A percentile compares a stretch with the other conserved stretches of the same genome.
phyloP scores from a whole-genome alignment of 2,888 invertebrate genomes.

The Tetragnatha montana region DNA sequence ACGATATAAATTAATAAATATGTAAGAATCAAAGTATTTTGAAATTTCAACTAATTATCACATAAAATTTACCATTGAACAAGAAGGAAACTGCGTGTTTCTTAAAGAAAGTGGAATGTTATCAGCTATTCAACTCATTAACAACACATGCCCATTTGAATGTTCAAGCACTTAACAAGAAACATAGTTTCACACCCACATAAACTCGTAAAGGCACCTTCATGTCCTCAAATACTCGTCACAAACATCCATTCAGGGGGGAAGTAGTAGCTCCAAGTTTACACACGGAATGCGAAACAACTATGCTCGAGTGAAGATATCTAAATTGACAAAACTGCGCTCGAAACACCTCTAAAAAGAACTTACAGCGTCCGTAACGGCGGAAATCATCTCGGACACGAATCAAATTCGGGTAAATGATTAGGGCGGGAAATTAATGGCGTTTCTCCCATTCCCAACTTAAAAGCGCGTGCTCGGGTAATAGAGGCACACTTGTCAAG shows the following conservation, averaged over 20 bases:
- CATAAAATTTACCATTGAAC: too few species aligned
- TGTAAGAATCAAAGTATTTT: too few species aligned
- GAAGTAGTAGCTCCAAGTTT: neutral
- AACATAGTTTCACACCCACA: neutral
- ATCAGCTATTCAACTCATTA: too few species aligned
- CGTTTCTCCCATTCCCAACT: neutral
- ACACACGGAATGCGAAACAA: neutral
- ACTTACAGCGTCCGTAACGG: neutral
- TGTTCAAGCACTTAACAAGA: neutral
- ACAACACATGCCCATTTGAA: too few species aligned
- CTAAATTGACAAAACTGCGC: neutral
- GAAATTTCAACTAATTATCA: too few species aligned
- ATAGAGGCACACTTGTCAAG: neutral
- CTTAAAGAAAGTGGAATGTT: too few species aligned
- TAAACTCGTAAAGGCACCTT: neutral
- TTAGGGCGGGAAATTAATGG: slow-evolving; percentile 33
- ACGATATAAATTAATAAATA: too few species aligned
- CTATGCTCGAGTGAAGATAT: neutral
- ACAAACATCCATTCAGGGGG: neutral
- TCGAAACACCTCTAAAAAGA: neutral
- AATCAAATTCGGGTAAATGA: slow-evolving; percentile 34
- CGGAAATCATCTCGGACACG: slow-evolving; percentile 1
- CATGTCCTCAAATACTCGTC: neutral
- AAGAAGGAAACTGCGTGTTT: too few species aligned
- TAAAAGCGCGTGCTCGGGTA: neutral